phyloP scores from a whole-genome alignment of 64 coral and sea anemone genomes.

The Platygyra sinensis region DNA sequence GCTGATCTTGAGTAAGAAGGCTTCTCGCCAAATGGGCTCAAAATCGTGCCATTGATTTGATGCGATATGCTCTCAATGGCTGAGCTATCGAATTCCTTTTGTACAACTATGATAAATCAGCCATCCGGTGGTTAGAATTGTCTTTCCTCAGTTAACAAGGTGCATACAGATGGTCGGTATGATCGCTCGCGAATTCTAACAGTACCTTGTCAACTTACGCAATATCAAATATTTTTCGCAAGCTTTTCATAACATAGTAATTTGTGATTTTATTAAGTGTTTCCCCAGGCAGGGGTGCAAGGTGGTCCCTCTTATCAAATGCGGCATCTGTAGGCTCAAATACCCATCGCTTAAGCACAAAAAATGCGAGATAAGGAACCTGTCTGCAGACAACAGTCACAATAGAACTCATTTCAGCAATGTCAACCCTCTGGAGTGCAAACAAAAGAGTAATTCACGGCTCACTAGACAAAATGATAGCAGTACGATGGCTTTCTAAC shows the following conservation, averaged over 20 bases:
- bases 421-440: background rate
- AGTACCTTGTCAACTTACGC: background rate
- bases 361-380: constrained; percentile 16
- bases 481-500: no score
- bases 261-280: background rate
- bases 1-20: background rate
- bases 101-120: background rate
- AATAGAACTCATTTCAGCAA: constrained; percentile 3
- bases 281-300: background rate
- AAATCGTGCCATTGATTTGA: background rate
- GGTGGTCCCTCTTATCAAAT: constrained; percentile 37
- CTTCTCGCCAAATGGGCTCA: background rate
- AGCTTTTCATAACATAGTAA: background rate
- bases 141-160: background rate
- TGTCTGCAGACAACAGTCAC: constrained; percentile 14
- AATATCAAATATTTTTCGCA: constrained; percentile 23
- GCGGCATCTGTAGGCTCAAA: constrained; percentile 33
- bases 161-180: background rate
- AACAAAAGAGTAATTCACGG: constrained; percentile 12
- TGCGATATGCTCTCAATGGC: background rate
- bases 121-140: background rate
- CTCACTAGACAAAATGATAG: no score
- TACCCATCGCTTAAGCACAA: background rate
- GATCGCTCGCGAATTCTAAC: background rate
- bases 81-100: background rate